These are phyloP conservation scores for Strigamia crassipes DNA, from an alignment of 2,888 invertebrate species.

Conservation along the genomic window DNA sequence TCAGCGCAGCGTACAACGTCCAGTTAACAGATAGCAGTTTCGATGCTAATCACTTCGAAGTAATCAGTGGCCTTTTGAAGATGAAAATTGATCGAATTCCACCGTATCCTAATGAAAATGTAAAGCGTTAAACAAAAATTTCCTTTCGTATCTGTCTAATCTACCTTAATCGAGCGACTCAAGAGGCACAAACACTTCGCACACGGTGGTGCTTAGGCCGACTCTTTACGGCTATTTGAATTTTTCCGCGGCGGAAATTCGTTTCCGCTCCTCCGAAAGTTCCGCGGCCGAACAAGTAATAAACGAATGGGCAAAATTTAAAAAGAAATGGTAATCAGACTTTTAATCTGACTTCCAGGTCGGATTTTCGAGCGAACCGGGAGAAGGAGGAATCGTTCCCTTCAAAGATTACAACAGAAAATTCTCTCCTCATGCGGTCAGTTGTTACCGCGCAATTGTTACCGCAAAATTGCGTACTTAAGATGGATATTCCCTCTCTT, in stretches of 20 bases:
- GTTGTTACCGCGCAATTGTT: conserved; percentile 44
- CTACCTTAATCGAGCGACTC: conserved; percentile 1
- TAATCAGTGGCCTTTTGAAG: conserved; percentile 82
- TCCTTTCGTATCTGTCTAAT: background rate
- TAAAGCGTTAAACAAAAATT: background rate
- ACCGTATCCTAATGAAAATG: conserved; percentile 64
- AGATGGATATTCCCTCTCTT: conserved; percentile 50
- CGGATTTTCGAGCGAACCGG: conserved; percentile 83
- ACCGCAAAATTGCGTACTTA: too few relatives aligned
- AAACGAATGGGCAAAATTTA: background rate
- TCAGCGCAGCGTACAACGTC: conserved; percentile 80
- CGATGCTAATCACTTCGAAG: conserved; percentile 86
- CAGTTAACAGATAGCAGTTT: conserved; percentile 88
- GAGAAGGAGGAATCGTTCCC: conserved; percentile 91
- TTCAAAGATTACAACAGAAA: conserved; percentile 92
- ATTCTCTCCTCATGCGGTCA: conserved; percentile 91
- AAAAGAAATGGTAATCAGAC: background rate
- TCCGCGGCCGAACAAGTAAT: conserved; percentile 64
- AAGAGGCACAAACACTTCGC: conserved; percentile 84
- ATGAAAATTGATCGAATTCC: conserved; percentile 85
- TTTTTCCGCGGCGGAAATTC: conserved; percentile 92
- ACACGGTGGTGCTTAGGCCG: conserved; percentile 89
- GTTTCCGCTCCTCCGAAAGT: conserved; percentile 85
- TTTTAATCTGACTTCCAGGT: conserved; percentile 62
- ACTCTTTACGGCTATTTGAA: conserved; percentile 92